Evolutionary conservation across 2,888 invertebrate genomes (phyloP).

Genomic region (Aporophyla nigra): DNA sequence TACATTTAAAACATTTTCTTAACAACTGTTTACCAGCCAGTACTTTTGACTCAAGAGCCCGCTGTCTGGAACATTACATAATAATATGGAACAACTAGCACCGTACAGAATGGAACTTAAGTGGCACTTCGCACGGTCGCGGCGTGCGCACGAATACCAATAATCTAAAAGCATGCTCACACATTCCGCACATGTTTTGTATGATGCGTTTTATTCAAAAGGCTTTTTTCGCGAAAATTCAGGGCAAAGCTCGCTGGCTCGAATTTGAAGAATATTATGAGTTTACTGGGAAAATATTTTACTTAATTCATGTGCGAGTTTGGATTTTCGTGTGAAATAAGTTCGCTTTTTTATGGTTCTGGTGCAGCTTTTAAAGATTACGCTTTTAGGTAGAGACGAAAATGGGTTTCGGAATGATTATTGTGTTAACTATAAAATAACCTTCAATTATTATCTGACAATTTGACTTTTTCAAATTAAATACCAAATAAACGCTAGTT

Average conservation of each 20-base stretch:
- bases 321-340: constrained; percentile 49
- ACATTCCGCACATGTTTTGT: constrained; percentile 67
- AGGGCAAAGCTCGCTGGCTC: constrained; percentile 48
- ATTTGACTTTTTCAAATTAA: no score
- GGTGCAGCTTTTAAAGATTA: constrained; percentile 18
- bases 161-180: constrained; percentile 77
- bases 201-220: constrained; percentile 66
- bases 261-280: constrained; percentile 57
- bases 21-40: constrained; percentile 29
- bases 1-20: constrained; percentile 4
- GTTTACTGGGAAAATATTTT: constrained; percentile 54
- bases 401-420: background rate
- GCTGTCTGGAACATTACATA: constrained; percentile 50
- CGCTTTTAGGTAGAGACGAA: background rate
- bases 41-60: constrained; percentile 30
- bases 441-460: background rate
- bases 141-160: constrained; percentile 76
- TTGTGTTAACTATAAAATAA: background rate
- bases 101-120: constrained; percentile 62
- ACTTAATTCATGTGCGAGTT: constrained; percentile 52
- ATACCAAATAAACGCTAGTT: background rate
- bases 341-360: constrained; percentile 24
- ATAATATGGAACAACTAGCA: constrained; percentile 69
- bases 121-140: constrained; percentile 68
- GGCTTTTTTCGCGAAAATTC: constrained; percentile 49